phyloP scores from a whole-genome alignment of 2,797 vertebrate genomes.

The Chrysocyon brachyurus region DNA sequence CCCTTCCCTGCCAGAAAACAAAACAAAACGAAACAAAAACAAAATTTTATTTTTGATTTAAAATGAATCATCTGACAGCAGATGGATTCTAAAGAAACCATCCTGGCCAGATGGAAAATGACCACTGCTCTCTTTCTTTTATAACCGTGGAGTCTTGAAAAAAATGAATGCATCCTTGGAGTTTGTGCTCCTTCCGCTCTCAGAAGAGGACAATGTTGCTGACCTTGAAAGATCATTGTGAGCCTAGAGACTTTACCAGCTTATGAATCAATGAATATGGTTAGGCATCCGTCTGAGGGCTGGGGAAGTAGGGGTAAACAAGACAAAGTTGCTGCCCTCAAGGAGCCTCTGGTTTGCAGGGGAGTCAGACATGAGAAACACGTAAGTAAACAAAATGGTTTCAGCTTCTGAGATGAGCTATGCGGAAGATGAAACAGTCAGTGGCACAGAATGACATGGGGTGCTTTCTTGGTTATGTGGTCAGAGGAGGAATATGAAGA shows the following conservation, averaged over 20 bases:
- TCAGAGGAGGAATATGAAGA: background rate
- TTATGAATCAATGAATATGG: background rate
- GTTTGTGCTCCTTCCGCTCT: background rate
- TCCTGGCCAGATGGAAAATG: too few relatives aligned
- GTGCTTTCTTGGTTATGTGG: background rate
- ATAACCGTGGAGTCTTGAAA: background rate
- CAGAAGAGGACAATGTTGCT: background rate
- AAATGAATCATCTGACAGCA: background rate
- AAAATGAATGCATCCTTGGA: background rate
- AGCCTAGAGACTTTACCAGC: background rate
- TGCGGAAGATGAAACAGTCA: background rate
- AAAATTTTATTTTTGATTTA: too few relatives aligned
- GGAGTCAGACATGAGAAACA: background rate
- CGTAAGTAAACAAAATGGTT: background rate
- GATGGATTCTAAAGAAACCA: background rate
- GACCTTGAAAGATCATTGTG: background rate
- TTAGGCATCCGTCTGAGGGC: background rate
- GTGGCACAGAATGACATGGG: background rate
- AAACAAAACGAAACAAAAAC: too few relatives aligned
- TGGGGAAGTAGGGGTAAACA: background rate
- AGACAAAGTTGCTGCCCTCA: background rate
- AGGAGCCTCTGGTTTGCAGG: background rate
- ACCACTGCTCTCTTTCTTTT: background rate
- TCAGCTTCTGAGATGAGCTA: background rate
- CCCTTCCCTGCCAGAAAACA: rapidly evolving